These are phyloP conservation scores for Dermatemys mawii DNA, from an alignment of 2,113 vertebrate genomes.

Conservation along the genomic window DNA sequence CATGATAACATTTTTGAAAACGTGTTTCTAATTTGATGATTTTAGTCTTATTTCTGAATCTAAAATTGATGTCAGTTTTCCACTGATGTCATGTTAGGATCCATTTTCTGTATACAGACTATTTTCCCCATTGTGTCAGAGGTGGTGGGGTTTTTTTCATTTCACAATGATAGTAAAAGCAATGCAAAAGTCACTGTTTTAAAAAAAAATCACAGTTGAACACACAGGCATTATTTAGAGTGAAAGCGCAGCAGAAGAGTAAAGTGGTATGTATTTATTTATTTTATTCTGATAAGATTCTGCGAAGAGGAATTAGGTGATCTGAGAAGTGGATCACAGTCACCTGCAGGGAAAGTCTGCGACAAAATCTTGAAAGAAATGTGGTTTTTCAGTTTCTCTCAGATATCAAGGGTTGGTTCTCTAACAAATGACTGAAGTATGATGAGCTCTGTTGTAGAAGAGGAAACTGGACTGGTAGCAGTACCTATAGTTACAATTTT, in stretches of 20 bases:
- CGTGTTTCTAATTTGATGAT: not conserved
- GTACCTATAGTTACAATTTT: not conserved
- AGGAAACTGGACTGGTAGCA: not conserved
- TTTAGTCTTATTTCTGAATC: not conserved
- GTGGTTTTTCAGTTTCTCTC: slow-evolving; percentile 59
- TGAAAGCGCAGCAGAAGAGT: slow-evolving; percentile 64
- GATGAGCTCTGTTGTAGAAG: slow-evolving; percentile 2
- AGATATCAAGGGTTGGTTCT: slow-evolving; percentile 53
- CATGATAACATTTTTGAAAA: slow-evolving; percentile 29
- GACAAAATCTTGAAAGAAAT: slow-evolving; percentile 69
- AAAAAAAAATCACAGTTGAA: slow-evolving; percentile 30
- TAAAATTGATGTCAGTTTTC: slow-evolving; percentile 5
- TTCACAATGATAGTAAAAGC: slow-evolving; percentile 6
- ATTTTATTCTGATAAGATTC: slow-evolving; percentile 27
- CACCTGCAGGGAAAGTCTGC: slow-evolving; percentile 61
- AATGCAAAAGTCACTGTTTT: not conserved
- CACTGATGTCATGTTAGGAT: not conserved
- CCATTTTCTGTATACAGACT: not conserved
- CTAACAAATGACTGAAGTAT: slow-evolving; percentile 47
- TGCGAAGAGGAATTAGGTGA: slow-evolving; percentile 52
- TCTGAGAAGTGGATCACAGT: slow-evolving; percentile 54
- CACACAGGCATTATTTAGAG: slow-evolving; percentile 50
- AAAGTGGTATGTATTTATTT: slow-evolving; percentile 4
- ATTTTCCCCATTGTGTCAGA: not conserved
- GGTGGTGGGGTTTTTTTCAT: slow-evolving; percentile 14